Conservation (phyloP, 2,113 vertebrate species). For the Pachycephala philippinensis region DNA sequence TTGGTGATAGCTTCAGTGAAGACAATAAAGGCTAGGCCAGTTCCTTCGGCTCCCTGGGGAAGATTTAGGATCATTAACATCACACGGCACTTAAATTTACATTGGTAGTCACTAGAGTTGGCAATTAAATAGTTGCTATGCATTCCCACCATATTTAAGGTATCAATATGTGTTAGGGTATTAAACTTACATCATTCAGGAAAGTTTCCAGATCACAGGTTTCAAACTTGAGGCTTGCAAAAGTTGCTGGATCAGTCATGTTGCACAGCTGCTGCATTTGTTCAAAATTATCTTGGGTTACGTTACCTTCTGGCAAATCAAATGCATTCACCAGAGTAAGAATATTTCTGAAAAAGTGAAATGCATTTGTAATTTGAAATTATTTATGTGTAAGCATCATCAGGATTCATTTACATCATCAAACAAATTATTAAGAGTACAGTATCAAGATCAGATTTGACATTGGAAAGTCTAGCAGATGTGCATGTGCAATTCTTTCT, state of each 20-base stretch:
- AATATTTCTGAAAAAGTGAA: slow-evolving; percentile 74
- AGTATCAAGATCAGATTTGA: neutral
- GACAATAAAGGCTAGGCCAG: slow-evolving; percentile 91
- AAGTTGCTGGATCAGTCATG: neutral
- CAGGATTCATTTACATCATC: neutral
- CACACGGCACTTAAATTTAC: neutral
- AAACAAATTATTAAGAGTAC: neutral
- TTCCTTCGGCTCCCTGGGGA: slow-evolving; percentile 87
- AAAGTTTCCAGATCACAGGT: slow-evolving; percentile 69
- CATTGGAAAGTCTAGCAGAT: neutral
- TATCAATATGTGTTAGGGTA: neutral
- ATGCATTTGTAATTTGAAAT: neutral
- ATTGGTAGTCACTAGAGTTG: neutral
- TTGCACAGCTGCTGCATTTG: slow-evolving; percentile 56
- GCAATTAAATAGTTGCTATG: neutral
- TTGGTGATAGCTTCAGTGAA: slow-evolving; percentile 94
- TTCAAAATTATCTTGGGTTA: slow-evolving; percentile 74
- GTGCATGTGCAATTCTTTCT: neutral
- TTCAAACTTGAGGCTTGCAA: slow-evolving; percentile 63
- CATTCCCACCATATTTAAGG: neutral
- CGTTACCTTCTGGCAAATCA: slow-evolving; percentile 71
- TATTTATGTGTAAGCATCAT: neutral
- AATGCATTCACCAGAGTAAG: slow-evolving; percentile 77
- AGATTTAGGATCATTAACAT: neutral
- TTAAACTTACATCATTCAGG: slow-evolving; percentile 70